Evolutionary conservation across 2,888 invertebrate species (phyloP).

Genomic region (Nomada flava): DNA sequence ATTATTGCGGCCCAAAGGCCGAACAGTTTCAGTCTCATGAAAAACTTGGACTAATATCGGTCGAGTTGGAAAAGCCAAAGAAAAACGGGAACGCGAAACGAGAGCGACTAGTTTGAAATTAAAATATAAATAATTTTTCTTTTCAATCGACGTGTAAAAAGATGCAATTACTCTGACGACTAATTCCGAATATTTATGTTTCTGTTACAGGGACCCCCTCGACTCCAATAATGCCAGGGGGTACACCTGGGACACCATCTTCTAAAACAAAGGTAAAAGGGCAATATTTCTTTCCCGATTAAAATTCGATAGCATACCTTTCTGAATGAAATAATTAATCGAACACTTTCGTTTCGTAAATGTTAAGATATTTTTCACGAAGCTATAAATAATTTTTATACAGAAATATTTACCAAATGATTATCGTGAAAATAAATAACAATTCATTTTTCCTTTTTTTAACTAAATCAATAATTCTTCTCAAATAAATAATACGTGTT

Average conservation of each 20-base stretch:
- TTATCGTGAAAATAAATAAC: no score
- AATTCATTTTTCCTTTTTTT: neutral
- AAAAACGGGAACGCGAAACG: neutral
- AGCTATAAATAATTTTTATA: no score
- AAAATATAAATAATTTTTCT: neutral
- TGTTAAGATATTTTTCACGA: no score
- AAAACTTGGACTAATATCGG: neutral
- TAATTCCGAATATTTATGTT: conserved; percentile 43
- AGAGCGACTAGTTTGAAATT: neutral
- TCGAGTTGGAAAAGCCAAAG: neutral
- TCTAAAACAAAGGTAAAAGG: conserved; percentile 90
- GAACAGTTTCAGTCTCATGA: neutral
- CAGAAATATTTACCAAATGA: no score
- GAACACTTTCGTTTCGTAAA: neutral
- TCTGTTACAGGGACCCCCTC: conserved; percentile 85
- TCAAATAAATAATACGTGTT: conserved; percentile 70
- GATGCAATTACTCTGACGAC: no score
- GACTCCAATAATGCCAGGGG: conserved; percentile 89
- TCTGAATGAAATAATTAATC: neutral
- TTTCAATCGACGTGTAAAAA: neutral
- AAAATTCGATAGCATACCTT: neutral
- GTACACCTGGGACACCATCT: conserved; percentile 92
- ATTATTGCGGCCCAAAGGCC: conserved; percentile 24
- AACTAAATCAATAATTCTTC: neutral
- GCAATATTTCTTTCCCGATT: neutral